Evolutionary conservation across 2,888 invertebrate genomes (phyloP).

Genomic region (Nyleta sp.): DNA sequence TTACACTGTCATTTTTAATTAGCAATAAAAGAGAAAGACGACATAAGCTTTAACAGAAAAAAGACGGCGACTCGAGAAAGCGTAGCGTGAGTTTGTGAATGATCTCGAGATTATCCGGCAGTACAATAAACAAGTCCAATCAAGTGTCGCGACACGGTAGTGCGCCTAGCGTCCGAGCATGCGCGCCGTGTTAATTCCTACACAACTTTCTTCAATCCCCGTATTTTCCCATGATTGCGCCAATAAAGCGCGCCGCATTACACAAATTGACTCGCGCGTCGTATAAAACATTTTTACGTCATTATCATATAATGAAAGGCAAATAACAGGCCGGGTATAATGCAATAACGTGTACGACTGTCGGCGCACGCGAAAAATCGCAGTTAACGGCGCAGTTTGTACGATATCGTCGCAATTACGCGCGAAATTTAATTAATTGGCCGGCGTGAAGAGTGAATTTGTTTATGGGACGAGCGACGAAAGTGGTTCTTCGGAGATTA

Average conservation of each 20-base stretch:
- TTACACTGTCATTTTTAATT: not conserved
- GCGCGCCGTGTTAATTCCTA: constrained; percentile 46
- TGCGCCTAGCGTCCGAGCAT: constrained; percentile 39
- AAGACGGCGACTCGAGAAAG: constrained; percentile 7
- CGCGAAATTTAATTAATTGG: constrained; percentile 41
- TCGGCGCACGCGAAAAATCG: constrained; percentile 24
- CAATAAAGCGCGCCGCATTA: constrained; percentile 45
- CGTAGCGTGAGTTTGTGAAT: constrained; percentile 8
- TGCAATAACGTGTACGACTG: constrained; percentile 39
- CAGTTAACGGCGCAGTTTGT: constrained; percentile 24
- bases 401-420: constrained; percentile 36
- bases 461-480: not conserved
- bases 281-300: constrained; percentile 58
- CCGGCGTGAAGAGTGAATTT: constrained; percentile 7
- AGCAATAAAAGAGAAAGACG: constrained; percentile 2
- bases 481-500: not conserved
- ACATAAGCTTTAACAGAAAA: not conserved
- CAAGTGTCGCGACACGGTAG: constrained; percentile 43
- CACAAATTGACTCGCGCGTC: constrained; percentile 53
- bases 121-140: constrained; percentile 57
- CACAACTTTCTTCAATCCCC: constrained; percentile 50
- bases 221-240: constrained; percentile 58
- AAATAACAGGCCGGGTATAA: constrained; percentile 39
- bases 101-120: constrained; percentile 14
- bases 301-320: constrained; percentile 58